Percentiles rank a stretch among this genome's conserved stretches.
Evolutionary conservation across 2,797 vertebrate genomes (phyloP).

Genomic region (Leptodactylus fallax): DNA sequence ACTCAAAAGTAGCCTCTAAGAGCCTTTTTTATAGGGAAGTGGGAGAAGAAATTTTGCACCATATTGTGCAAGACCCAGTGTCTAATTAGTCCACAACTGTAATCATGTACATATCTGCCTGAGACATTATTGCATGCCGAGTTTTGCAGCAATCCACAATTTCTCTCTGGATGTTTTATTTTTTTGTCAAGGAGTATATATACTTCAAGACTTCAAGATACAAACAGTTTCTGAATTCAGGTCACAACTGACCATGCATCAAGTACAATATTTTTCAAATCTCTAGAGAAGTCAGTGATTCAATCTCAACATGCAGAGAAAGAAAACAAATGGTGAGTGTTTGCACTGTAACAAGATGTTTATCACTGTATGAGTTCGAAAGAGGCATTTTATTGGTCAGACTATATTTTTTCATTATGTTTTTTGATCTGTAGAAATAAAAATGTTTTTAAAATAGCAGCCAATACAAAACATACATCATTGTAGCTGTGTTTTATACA

Average conservation of each 20-base stretch:
- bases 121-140: too few relatives aligned
- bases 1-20: too few relatives aligned
- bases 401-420: slow-evolving; percentile 21
- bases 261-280: slow-evolving; percentile 43
- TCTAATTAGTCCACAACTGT: too few relatives aligned
- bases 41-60: too few relatives aligned
- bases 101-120: too few relatives aligned
- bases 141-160: too few relatives aligned
- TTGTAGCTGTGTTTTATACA: not conserved
- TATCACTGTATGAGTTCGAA: slow-evolving; percentile 39
- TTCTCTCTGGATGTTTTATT: too few relatives aligned
- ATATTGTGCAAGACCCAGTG: too few relatives aligned
- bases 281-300: slow-evolving; percentile 49
- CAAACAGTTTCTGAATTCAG: slow-evolving; percentile 31
- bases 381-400: slow-evolving; percentile 28
- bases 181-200: not conserved
- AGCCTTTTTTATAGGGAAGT: too few relatives aligned
- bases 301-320: slow-evolving; percentile 53
- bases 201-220: not conserved
- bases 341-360: slow-evolving; percentile 50
- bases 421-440: slow-evolving; percentile 21
- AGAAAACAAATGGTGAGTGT: slow-evolving; percentile 45
- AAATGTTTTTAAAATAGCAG: not conserved
- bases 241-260: slow-evolving; percentile 40
- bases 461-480: not conserved